Conservation (phyloP, 2,888 invertebrate genomes). For the Trachelus tabidus region DNA sequence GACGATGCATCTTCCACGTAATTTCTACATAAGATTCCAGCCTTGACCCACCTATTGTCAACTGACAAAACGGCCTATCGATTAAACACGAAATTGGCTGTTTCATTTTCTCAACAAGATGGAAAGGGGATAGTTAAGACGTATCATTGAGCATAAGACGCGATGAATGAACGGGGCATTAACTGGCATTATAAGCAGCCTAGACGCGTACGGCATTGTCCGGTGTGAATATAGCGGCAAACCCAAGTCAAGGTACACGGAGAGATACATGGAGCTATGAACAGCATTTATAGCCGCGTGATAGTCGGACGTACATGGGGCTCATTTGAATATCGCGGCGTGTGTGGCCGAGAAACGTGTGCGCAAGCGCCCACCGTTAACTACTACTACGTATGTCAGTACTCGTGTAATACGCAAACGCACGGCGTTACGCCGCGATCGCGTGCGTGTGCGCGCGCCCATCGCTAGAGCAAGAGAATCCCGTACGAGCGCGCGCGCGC, state of each 20-base stretch:
- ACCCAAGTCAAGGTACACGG: neutral
- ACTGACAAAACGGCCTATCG: neutral
- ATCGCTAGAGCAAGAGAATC: neutral
- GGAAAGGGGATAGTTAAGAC: neutral
- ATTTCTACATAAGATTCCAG: neutral
- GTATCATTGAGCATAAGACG: neutral
- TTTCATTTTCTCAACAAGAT: neutral
- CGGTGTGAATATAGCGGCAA: conserved; percentile 4
- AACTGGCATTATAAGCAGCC: neutral
- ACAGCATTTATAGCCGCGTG: conserved; percentile 36
- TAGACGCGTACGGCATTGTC: neutral
- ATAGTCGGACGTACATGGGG: conserved; percentile 34
- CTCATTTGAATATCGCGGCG: conserved; percentile 54
- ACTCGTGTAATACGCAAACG: conserved; percentile 16
- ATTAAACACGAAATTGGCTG: neutral
- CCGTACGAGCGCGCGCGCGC: neutral
- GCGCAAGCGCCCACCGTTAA: conserved; percentile 35
- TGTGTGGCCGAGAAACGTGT: conserved; percentile 43
- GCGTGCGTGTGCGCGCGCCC: neutral
- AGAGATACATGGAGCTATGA: conserved; percentile 17
- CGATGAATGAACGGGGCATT: conserved; percentile 5
- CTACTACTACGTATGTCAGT: neutral
- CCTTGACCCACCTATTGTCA: neutral
- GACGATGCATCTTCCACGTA: neutral
- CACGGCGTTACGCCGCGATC: neutral